These are phyloP conservation scores for Lanius collurio DNA, from an alignment of 2,113 vertebrate genomes.

Conservation along the genomic window DNA sequence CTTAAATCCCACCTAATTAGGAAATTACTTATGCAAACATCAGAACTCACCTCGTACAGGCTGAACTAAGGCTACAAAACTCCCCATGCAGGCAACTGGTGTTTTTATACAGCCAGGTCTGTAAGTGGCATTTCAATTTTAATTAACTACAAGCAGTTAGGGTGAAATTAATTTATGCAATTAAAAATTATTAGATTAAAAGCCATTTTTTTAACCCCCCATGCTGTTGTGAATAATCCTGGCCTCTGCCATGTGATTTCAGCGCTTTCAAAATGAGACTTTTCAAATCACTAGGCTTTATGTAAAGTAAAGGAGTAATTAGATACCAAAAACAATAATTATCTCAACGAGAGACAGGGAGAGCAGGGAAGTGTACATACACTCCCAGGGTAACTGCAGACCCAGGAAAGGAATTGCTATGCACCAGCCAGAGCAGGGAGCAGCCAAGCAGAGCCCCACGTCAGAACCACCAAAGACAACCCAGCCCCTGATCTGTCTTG, in stretches of 20 bases:
- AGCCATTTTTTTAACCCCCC: neutral
- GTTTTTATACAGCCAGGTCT: neutral
- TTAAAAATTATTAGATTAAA: slow-evolving; percentile 58
- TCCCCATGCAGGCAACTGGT: neutral
- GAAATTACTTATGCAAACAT: neutral
- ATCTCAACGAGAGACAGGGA: neutral
- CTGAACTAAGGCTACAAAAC: neutral
- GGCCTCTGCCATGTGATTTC: neutral
- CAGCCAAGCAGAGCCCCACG: slow-evolving; percentile 30
- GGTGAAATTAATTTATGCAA: slow-evolving; percentile 29
- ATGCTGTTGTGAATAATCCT: neutral
- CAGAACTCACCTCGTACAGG: neutral
- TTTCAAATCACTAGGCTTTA: slow-evolving; percentile 1
- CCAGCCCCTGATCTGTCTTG: slow-evolving; percentile 2
- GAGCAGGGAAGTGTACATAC: neutral
- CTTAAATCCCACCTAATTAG: neutral
- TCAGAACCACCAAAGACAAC: neutral
- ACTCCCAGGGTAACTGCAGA: neutral
- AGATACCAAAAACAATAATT: slow-evolving; percentile 27
- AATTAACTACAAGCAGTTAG: slow-evolving; percentile 2
- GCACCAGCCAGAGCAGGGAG: neutral
- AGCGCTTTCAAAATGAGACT: neutral
- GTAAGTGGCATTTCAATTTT: neutral
- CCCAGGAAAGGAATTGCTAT: slow-evolving; percentile 10
- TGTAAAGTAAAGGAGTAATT: slow-evolving; percentile 39